Evolutionary conservation across 2,888 invertebrate species (phyloP).

Genomic region (Cylloceria caligata): DNA sequence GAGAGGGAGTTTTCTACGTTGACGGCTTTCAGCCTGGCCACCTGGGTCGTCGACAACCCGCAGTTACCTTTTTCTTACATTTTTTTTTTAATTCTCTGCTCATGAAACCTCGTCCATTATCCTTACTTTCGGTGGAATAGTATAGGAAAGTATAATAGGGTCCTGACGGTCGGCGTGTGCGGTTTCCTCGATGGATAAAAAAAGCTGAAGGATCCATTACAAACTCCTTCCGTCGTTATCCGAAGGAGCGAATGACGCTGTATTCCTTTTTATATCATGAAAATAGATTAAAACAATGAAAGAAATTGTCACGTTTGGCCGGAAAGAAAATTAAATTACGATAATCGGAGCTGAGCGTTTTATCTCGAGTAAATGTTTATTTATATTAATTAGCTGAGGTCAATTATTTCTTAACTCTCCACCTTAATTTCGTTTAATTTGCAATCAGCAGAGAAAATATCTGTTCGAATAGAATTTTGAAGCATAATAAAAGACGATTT

Average conservation of each 20-base stretch:
- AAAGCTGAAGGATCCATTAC: slow-evolving; percentile 18
- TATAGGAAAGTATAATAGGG: slow-evolving; percentile 21
- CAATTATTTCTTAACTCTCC: background rate
- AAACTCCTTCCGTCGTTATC: background rate
- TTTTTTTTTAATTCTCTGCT: slow-evolving; percentile 31
- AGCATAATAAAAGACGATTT: no score
- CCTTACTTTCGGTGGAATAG: slow-evolving; percentile 23
- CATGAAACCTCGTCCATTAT: slow-evolving; percentile 59
- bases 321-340: slow-evolving; percentile 5
- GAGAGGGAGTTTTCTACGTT: background rate
- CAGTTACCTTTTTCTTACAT: slow-evolving; percentile 34
- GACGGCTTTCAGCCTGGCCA: slow-evolving; percentile 2
- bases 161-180: background rate
- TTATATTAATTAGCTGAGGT: background rate
- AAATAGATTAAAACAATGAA: background rate
- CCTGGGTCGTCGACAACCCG: slow-evolving; percentile 21
- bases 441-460: no score
- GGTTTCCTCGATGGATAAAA: slow-evolving; percentile 5
- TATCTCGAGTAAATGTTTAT: background rate
- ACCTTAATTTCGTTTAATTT: background rate
- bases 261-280: background rate
- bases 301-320: background rate
- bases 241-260: background rate
- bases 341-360: background rate
- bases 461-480: no score